Conservation (phyloP, 2,113 vertebrate species). For the Sphyrna mokarran region DNA sequence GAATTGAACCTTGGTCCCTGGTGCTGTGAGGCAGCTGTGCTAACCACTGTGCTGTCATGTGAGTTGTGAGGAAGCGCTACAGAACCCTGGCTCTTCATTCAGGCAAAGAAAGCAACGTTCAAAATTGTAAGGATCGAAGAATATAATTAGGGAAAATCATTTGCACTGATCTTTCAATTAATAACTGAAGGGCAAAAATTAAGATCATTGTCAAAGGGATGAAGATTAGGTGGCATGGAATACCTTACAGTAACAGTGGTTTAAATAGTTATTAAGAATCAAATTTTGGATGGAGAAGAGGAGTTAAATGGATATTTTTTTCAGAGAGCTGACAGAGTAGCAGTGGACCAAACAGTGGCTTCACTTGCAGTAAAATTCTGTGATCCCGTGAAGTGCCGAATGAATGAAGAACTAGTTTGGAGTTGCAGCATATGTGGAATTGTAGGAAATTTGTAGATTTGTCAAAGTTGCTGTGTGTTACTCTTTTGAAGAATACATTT, state of each 20-base stretch:
- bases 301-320: neutral
- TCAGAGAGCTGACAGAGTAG: neutral
- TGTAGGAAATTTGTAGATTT: neutral
- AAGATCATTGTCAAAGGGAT: neutral
- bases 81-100: neutral
- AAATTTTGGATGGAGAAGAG: neutral
- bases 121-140: neutral
- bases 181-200: neutral
- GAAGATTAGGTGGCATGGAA: neutral
- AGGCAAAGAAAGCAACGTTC: neutral
- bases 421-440: neutral
- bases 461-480: neutral
- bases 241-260: neutral
- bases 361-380: neutral
- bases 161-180: neutral
- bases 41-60: no score
- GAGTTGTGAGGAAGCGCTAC: neutral
- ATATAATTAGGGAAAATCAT: neutral
- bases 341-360: neutral
- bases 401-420: neutral
- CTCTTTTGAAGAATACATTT: neutral
- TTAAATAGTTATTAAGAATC: neutral
- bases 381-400: neutral
- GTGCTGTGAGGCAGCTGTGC: no score
- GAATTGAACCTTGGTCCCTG: no score